Evolutionary conservation across 2,113 vertebrate genomes (phyloP).

Genomic region (Catharus bicknelli): DNA sequence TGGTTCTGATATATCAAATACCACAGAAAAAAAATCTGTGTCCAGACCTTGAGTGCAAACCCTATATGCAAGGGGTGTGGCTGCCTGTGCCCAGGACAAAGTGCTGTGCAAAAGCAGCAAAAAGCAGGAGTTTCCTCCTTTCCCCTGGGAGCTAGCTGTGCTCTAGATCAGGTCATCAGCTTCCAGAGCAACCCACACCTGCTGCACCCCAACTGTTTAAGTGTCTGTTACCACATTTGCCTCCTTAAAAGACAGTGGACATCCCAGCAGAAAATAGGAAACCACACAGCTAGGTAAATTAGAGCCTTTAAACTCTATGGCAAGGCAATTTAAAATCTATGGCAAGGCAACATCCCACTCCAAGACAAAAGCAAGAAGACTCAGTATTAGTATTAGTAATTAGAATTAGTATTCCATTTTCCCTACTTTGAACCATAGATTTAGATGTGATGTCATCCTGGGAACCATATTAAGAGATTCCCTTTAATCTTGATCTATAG

Average conservation of each 20-base stretch:
- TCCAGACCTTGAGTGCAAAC: rapidly evolving
- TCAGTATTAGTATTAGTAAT: not conserved
- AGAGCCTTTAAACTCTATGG: not conserved
- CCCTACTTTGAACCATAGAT: not conserved
- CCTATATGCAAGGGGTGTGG: rapidly evolving
- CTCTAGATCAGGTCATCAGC: not conserved
- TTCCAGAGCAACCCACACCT: not conserved
- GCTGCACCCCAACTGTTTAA: not conserved
- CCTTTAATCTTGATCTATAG: not conserved
- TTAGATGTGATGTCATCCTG: not conserved
- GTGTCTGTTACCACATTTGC: not conserved
- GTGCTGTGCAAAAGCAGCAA: rapidly evolving
- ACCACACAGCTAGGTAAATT: not conserved
- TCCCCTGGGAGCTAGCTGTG: not conserved
- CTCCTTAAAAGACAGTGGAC: not conserved
- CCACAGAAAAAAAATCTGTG: not conserved
- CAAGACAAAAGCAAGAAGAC: not conserved
- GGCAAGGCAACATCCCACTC: not conserved
- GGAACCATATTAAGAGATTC: not conserved
- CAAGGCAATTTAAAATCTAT: not conserved
- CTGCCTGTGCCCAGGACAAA: not conserved
- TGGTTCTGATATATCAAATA: not conserved
- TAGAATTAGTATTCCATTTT: not conserved
- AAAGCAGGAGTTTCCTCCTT: not conserved
- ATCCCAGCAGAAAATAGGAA: not conserved